Conservation (phyloP, 2,113 vertebrate species). For the Toxotes chatareus region DNA sequence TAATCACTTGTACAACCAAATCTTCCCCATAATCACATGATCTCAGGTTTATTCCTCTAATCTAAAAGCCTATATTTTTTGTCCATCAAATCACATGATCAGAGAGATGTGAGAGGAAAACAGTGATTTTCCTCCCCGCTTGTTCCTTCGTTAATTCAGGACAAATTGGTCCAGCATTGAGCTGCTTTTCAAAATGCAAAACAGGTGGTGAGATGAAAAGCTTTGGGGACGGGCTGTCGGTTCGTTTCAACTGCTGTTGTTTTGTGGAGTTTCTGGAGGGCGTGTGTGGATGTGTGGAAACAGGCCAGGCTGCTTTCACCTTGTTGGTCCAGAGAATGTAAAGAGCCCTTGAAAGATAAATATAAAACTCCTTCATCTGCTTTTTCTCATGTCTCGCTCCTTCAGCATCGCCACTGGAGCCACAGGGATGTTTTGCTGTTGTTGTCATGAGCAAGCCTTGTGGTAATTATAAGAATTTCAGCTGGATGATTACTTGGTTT, state of each 20-base stretch:
- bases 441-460: not conserved
- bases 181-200: conserved; percentile 57
- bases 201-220: conserved; percentile 66
- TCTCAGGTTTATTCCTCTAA: not conserved
- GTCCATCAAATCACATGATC: not conserved
- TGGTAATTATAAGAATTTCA: not conserved
- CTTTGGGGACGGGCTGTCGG: conserved; percentile 5
- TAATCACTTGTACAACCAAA: not conserved
- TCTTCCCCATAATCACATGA: not conserved
- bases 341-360: conserved; percentile 28
- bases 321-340: not conserved
- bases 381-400: not conserved
- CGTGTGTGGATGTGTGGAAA: not conserved
- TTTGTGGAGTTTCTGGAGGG: conserved; percentile 1
- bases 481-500: not conserved
- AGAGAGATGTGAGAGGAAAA: not conserved
- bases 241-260: conserved; percentile 43
- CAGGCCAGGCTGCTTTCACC: conserved; percentile 20
- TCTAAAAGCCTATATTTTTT: not conserved
- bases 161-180: conserved; percentile 15
- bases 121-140: not conserved
- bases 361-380: conserved; percentile 18
- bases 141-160: conserved; percentile 25
- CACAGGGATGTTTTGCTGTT: too few relatives aligned
- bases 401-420: too few relatives aligned